Conservation (phyloP, 2,113 vertebrate species). For the Gila orcuttii region DNA sequence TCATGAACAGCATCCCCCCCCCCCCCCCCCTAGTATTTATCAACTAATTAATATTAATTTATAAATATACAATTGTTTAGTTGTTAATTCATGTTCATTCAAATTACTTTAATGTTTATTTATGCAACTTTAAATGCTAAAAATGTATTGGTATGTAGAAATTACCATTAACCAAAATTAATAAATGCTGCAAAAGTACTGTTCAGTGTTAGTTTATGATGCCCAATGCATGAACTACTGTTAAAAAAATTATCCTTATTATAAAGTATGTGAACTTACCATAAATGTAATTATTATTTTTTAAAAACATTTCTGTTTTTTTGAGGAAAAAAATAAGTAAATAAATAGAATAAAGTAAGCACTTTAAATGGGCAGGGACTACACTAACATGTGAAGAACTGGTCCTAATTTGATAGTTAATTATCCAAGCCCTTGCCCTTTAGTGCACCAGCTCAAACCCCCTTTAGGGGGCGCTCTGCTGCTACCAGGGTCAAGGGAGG, state of each 20-base stretch:
- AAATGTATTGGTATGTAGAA: not conserved
- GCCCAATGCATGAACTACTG: not conserved
- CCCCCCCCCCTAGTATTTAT: not conserved
- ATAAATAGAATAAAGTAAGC: constrained; percentile 15
- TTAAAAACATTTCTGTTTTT: not conserved
- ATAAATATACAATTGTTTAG: not conserved
- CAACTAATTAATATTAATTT: not conserved
- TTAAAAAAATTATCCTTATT: not conserved
- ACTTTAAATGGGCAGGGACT: constrained; percentile 6
- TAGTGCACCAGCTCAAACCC: constrained; percentile 52
- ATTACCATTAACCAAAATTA: not conserved
- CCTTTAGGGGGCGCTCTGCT: constrained; percentile 29
- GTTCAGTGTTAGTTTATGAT: not conserved
- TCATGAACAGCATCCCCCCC: not conserved
- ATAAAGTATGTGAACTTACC: not conserved
- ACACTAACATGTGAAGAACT: constrained; percentile 31
- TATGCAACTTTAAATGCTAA: not conserved
- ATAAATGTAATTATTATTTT: not conserved
- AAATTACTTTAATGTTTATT: not conserved
- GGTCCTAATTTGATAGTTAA: not conserved
- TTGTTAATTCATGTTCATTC: too few relatives aligned
- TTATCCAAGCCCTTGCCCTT: constrained; percentile 47
- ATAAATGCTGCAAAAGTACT: not conserved
- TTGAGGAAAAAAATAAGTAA: constrained; percentile 9
- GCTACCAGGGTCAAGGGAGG: constrained; percentile 52